Evolutionary conservation across 2,888 invertebrate genomes (phyloP), one percentile per base, ranked within the genome.

Genomic region (Sinodicranocentrus sp.): DNA sequence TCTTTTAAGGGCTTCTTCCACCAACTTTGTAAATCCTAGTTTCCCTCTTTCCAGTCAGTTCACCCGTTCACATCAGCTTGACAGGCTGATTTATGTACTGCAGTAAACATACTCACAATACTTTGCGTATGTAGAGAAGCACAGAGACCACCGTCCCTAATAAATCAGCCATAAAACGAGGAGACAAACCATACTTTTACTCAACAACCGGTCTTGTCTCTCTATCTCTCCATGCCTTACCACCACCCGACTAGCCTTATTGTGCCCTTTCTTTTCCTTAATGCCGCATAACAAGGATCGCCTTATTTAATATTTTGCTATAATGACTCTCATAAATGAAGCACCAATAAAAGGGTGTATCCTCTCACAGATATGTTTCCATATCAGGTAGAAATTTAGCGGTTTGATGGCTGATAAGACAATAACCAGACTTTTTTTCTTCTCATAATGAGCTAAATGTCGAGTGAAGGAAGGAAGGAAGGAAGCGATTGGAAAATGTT

Each of bases 101-200:
- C 76, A 67, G 82, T 82, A 82, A 82, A 75, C 61, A 63, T n/a
- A 63, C 52, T 44, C 54, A 61, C 48, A 67, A 68, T 57, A 59
- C 75, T 67, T 28, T 61, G 61, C 33, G 63, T 67, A 61, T 33
- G 54, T 39, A 10, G 54, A 65, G 73, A 48, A 79, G 33, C 61
- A 79, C 54, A 82, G 75, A 75, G 82, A 76, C 70, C 76, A 75
- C 76, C 82, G 76, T 82, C 76, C 70, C 63, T 76, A 82, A 82
- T 82, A 82, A 82, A 82, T 82, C 82, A 82, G 63, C 76, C 76
- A 82, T 82, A 76, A 76, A 82, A 82, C 39, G 76, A 82, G 82
- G 82, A 82, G 82, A 82, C 82, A 82, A 82, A 82, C 82, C 82
- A 82, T 76, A 75, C 82, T 82, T 82, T 76, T 82, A 43, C 70